Evolutionary conservation across 2,797 vertebrate species (phyloP), one percentile per base, ranked within the genome.

Genomic region (Phoebastria nigripes): DNA sequence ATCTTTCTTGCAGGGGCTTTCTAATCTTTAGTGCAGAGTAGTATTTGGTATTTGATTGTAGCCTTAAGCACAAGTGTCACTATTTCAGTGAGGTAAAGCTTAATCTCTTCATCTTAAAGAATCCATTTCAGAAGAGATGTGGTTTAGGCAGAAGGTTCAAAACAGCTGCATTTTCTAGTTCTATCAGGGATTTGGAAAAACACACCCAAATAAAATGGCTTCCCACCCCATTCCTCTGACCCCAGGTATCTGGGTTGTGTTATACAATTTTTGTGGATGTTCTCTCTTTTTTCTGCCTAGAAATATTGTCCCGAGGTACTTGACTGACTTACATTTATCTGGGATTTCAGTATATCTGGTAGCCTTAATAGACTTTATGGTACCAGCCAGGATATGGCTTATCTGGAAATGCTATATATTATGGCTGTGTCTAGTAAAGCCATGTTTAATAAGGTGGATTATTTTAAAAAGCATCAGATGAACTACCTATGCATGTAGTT

Each of bases 71-170:
- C 15, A 52, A 73, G n/a, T 52, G 63, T 82, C 78, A 15, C 31
- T 81, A 54, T 82, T 92, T 71, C 74, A 33, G 20, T 41, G 52
- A 69, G 19, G 69, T 56, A 71, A 83, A 91, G 9, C 39, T 81
- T 87, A 63, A 93, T 67, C 84, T 95, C 44, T 78, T 77, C 12
- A 73, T 51, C 29, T 72, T 74, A 65, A 89, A 85, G 20, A 74
- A 65, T 49, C 47, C 77, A 3, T 79, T 67, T 72, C 28, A 70
- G 72, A 77, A 71, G 18, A 66, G 15, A 28, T 35, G 13, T 67
- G 29, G 12, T 84, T 94, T 77, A 47, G n/a, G 56, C 51, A 77
- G 31, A 76, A 71, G 20, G 35, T 83, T 88, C 31, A 79, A 46
- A 92, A 21, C 26, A 81, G 29, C 8, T 44, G 10, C 8, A 11